Evolutionary conservation across 2,888 invertebrate species (phyloP), one percentile per base, ranked within the genome.

Genomic region (Dascillus cervinus): DNA sequence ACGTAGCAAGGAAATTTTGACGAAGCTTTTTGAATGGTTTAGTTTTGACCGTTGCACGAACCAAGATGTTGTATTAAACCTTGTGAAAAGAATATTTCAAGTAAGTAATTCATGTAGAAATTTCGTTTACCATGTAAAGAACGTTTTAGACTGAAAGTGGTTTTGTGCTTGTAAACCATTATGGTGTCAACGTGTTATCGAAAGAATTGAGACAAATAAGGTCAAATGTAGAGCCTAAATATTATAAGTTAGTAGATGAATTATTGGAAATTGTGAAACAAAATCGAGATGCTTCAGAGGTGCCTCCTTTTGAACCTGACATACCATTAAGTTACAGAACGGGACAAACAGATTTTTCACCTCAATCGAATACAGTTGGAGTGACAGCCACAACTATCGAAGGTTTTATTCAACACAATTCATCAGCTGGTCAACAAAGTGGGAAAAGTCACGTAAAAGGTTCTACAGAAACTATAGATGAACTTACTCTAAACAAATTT

Each of bases 21-120:
- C 68, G 27, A 71, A 72, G 38, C 58, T 81, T 13, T 60, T 80
- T 25, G 66, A 71, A 27, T 82, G 80, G 80, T 79, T 81, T 55
- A 55, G 71, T 26, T 69, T 66, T 32, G 66, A 73, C 20, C 60
- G 67, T 25, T 65, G 71, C 19, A 62, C 70, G 1, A 59, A 73
- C 32, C 73, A 77, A 50, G 64, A 65, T 36, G 69, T 72, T 54
- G 77, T 74, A 32, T 61, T 81, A 20, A 60, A 70, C 30, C 63
- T 80, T 34, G 63, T 82, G 24, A 59, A 71, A 27, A 60, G 58
- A 32, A 65, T 74, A 29, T 53, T 79, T 15, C 70, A 73, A 64
- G 79, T 78, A 64, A 50, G 34, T 32, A 15, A 28, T 13, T 35
- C 13, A 29, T 4, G 22, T 30, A 11, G 9, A 14, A 19, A 26